Base-by-base conservation (phyloP, 64 coral and sea anemone genomes). In the Platygyra sinensis region DNA sequence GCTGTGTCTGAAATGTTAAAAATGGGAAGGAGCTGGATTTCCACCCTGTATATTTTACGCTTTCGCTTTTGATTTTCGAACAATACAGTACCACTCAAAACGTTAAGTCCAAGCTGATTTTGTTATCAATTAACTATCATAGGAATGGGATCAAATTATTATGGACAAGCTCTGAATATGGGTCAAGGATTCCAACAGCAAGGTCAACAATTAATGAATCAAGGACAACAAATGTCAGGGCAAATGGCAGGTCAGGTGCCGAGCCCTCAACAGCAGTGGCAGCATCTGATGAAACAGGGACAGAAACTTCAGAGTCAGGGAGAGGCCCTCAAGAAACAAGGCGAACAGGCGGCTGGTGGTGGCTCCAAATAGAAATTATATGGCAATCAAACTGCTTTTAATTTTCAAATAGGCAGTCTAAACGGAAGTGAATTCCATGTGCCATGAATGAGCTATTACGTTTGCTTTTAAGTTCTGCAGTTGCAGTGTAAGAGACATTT, bases 221-320 rank as follows among this genome's bases (percentile, higher is more conserved):
- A 85, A 51, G 81, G 63, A 25, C 32, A 29, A 85, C 81, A 83
- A 51, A 28, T 78, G 42, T 78, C 76, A 1, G 22, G 51, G 76
- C 38, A 80, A 83, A 67, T 71, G 81, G 81, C 62, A 28, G 63
- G 81, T 22, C 62, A 85, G 81, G 62, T 71, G 50, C 81, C 81
- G 22, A 85, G 81, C 60, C 63, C 81, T 24, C 63, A 67, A 24
- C 81, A 85, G 28, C 81, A 85, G n/a, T 85, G 81, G 81, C 81
- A 71, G 36, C 63, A 85, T 11, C 38, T 85, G 15, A 71, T 85
- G 63, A 85, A 61, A 22, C 62, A 65, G 80, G 62, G 61, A 16
- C 80, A 83, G 12, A 64, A 83, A 19, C 62, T 83, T 12, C 80
- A 67, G 62, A 83, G 80, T 18, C 80, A 83, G 62, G 61, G 31